Conservation (phyloP, 2,888 invertebrate species). For the Liodrosophila aerea region DNA sequence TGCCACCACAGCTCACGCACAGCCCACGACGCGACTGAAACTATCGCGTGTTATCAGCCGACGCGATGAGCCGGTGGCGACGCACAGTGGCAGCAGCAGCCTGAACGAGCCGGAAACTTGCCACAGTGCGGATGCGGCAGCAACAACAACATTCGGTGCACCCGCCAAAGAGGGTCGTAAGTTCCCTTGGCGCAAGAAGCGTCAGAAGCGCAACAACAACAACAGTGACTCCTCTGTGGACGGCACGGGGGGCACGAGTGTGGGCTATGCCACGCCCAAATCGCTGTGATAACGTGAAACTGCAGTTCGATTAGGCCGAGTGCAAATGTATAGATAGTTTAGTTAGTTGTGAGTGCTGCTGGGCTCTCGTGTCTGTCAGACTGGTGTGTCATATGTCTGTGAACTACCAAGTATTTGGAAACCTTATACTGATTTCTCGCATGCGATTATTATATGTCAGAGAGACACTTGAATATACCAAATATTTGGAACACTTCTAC, state of each 20-base stretch:
- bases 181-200: slow-evolving; percentile 64
- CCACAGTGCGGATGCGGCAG: slow-evolving; percentile 7
- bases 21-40: slow-evolving; percentile 61
- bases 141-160: neutral
- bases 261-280: slow-evolving; percentile 61
- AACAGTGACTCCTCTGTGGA: slow-evolving; percentile 5
- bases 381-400: too few species aligned
- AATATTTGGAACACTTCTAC: too few species aligned
- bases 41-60: slow-evolving; percentile 76
- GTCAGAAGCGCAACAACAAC: slow-evolving; percentile 52
- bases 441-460: too few species aligned
- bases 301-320: too few species aligned
- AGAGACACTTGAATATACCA: too few species aligned
- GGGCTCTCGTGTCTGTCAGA: too few species aligned
- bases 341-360: too few species aligned
- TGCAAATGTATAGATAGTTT: too few species aligned
- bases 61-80: slow-evolving; percentile 51
- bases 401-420: too few species aligned
- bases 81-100: slow-evolving; percentile 57
- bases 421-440: too few species aligned
- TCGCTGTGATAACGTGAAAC: slow-evolving; percentile 58
- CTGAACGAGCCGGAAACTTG: slow-evolving; percentile 55
- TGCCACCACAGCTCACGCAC: slow-evolving; percentile 22
- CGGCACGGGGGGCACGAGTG: slow-evolving; percentile 10
- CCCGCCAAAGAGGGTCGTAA: slow-evolving; percentile 32